Evolutionary conservation across 2,888 invertebrate genomes (phyloP), one percentile per base, ranked within the genome.

Genomic region (Mimas tiliae): DNA sequence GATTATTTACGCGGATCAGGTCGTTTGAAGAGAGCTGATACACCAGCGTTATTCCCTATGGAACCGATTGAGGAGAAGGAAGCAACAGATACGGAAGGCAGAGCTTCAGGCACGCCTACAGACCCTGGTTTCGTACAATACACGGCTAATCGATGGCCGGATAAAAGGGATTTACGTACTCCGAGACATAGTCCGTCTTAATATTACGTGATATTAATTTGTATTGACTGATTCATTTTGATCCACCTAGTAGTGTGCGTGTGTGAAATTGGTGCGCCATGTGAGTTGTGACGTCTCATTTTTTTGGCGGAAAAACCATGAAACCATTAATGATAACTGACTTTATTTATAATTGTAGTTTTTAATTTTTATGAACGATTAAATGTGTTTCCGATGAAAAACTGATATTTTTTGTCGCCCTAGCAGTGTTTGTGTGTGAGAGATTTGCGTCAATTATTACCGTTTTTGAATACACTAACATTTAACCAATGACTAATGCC

Each of bases 91-190:
- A 76, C 80, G 6, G 90, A 89, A 2, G 93, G 91, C 0, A 83
- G 94, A 63, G 94, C 94, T 0, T 95, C 95, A 0, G 95, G 95
- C n/a, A 95, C 95, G 0, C 96, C 96, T 0, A 95, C 95, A 0
- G 96, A 96, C 83, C 96, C 96, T 0, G 96, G 96, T 3, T 96
- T 95, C 75, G 96, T 96, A 1, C 95, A 96, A 77, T 96, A 96
- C 79, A 95, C 96, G 0, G 96, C 96, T 0, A 95, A 95, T 70
- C 94, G 95, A 74, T 96, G 96, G 96, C 94, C 95, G 0, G 93
- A 94, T 55, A 92, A 90, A 63, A 68, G 92, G 34, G 94, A 92
- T 76, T 80, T 94, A 8, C 94, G 95, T 73, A 95, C 96, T 1
- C 95, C 96, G 0, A 81, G 94, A 71, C 94, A 94, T 69, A 95